Evolutionary conservation across 2,797 vertebrate genomes (phyloP).

Genomic region (Schizothorax lantsangensis): DNA sequence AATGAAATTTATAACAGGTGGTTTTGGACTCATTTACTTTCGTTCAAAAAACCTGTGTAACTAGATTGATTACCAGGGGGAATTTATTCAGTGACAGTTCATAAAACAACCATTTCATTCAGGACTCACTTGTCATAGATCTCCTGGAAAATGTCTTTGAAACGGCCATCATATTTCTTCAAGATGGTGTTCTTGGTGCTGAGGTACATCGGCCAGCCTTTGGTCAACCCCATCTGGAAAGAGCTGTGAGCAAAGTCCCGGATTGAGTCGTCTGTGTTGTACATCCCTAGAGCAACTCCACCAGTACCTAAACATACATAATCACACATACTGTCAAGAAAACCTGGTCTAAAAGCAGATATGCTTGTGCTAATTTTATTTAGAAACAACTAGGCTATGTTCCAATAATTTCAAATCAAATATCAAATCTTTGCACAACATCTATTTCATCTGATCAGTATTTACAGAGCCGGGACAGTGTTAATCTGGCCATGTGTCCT

Average conservation of each 20-base stretch:
- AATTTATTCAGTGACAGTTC: neutral
- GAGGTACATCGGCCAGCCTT: conserved; percentile 92
- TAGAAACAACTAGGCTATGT: neutral
- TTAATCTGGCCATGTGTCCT: neutral
- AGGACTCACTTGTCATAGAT: conserved; percentile 92
- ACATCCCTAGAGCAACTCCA: conserved; percentile 97
- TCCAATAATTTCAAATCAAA: neutral
- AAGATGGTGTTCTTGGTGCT: conserved; percentile 99
- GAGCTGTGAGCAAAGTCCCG: conserved; percentile 97
- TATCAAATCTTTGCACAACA: neutral
- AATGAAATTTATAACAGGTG: neutral
- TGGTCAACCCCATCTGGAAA: conserved; percentile 92
- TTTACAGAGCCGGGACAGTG: neutral
- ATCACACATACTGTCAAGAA: neutral
- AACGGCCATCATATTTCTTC: conserved; percentile 95
- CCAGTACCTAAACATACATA: conserved; percentile 80
- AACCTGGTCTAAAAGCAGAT: neutral
- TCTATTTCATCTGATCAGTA: neutral
- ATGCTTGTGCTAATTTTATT: neutral
- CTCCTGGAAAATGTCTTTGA: conserved; percentile 98
- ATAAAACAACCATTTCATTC: neutral
- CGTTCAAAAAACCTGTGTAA: neutral
- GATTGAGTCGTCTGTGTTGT: conserved; percentile 95
- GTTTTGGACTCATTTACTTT: neutral
- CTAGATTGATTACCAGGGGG: neutral